Conservation (phyloP, 53 echinoderm and acorn worm genomes). For the Echinarachnius parma region DNA sequence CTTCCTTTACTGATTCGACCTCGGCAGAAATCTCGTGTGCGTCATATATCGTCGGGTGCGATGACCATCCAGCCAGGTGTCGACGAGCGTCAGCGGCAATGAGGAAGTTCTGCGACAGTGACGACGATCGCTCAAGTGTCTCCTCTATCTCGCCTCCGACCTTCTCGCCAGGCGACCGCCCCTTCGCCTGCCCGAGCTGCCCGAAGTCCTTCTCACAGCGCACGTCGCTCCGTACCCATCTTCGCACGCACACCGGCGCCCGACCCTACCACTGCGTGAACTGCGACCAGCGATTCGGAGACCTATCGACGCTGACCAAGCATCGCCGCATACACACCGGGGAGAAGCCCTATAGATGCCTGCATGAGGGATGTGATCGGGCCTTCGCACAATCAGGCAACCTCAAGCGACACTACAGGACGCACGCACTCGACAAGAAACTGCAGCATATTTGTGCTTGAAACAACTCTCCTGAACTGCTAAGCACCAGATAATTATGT, state of each 20-base stretch:
- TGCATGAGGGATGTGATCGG: slow-evolving; percentile 12
- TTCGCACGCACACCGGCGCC: slow-evolving; percentile 42
- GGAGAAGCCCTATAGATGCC: slow-evolving; percentile 36
- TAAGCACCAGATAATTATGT: too few species aligned
- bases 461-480: too few species aligned
- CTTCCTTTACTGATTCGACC: not conserved
- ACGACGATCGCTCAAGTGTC: too few species aligned
- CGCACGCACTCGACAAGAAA: slow-evolving; percentile 10
- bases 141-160: too few species aligned
- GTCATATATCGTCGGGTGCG: not conserved
- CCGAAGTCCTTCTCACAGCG: slow-evolving; percentile 36
- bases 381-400: slow-evolving; percentile 43
- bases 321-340: slow-evolving; percentile 45
- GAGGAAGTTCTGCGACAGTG: too few species aligned
- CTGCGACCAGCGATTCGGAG: slow-evolving; percentile 38
- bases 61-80: not conserved
- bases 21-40: slow-evolving; percentile 1
- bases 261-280: slow-evolving; percentile 26
- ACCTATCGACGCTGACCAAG: slow-evolving; percentile 43
- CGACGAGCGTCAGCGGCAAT: not conserved
- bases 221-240: slow-evolving; percentile 42
- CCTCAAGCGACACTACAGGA: slow-evolving; percentile 35
- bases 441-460: too few species aligned
- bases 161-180: slow-evolving; percentile 23
- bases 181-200: slow-evolving; percentile 26